Evolutionary conservation across 2,888 invertebrate species (phyloP), one percentile per base, ranked within the genome.

Genomic region (Dyspetes luteomarginatus): DNA sequence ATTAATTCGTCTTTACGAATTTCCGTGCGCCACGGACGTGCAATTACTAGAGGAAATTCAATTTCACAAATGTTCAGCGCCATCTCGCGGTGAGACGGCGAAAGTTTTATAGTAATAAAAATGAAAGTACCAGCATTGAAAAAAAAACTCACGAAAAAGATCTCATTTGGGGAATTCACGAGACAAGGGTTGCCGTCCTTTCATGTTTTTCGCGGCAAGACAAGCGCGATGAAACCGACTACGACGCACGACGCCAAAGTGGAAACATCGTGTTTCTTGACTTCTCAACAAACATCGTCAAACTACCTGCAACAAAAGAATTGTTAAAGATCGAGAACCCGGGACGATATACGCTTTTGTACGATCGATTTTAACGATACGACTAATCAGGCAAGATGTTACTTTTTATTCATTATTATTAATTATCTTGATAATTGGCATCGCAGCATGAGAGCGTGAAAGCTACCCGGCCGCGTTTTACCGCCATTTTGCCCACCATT

Each of bases 401-500:
- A 15, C 15, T n/a, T 9, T 12, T 4, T 12, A 50, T 17, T 36
- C 22, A 4, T 7, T 24, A 5, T 4, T 9, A 19, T 68, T 15
- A 15, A 28, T 41, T 26, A 22, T 73, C 22, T 17, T 30, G 19
- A 24, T 22, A 58, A 19, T 56, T 12, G n/a, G 41, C 15, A 7
- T 48, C 12, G 30, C 22, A 24, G 41, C 9, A 26, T 15, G 30
- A 55, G 36, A 67, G 60, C 30, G 67, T 52, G 7, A 22, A 48
- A 9, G 80, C 62, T 82, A 83, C 83, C 83, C 84, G 85, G 86
- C 75, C 80, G 71, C 75, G 76, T 71, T 81, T 81, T 87, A 68
- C 81, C 86, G 87, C 87, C 87, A 88, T 88, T 87, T 88, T 88
- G 85, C 81, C 75, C 76, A 48, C 75, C 83, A 80, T 76, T 78